Conservation (phyloP, 2,888 invertebrate genomes). For the Prenolepis imparis region DNA sequence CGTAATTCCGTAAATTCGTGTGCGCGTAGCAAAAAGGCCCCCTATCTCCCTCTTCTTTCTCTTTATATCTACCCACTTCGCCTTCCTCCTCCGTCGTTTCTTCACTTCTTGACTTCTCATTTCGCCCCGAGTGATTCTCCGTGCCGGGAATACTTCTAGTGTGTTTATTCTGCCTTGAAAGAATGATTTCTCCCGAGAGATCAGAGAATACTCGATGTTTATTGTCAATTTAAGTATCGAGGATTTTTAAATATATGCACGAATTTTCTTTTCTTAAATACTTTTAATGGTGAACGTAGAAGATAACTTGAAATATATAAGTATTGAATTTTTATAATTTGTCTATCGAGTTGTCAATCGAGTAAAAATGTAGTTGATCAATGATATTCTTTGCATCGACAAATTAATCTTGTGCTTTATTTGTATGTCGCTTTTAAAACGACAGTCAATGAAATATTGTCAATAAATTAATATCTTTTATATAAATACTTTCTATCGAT, state of each 20-base stretch:
- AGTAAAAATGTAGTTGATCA: not conserved
- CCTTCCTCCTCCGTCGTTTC: conserved; percentile 36
- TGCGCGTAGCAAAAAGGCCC: conserved; percentile 2
- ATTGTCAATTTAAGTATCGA: conserved; percentile 27
- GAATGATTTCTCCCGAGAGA: conserved; percentile 18
- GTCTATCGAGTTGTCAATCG: not conserved
- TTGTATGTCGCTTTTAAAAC: not conserved
- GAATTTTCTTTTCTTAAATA: not conserved
- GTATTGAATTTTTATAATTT: not conserved
- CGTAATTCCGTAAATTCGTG: conserved; percentile 41
- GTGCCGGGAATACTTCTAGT: conserved; percentile 50
- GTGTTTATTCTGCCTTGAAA: conserved; percentile 29
- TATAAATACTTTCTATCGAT: not conserved
- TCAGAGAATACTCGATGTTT: conserved; percentile 20
- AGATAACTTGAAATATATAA: not conserved
- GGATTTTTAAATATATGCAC: conserved; percentile 4
- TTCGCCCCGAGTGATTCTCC: conserved; percentile 33
- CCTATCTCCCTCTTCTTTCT: not conserved
- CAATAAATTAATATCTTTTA: conserved; percentile 13
- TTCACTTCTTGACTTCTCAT: conserved; percentile 35
- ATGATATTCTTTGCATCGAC: not conserved
- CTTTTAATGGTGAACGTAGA: not conserved
- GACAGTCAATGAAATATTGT: conserved; percentile 19
- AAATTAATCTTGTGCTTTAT: not conserved
- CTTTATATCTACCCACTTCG: conserved; percentile 7